Evolutionary conservation across 1,140 invertebrate species (phyloP).

Genomic region (Panonychus citri): DNA sequence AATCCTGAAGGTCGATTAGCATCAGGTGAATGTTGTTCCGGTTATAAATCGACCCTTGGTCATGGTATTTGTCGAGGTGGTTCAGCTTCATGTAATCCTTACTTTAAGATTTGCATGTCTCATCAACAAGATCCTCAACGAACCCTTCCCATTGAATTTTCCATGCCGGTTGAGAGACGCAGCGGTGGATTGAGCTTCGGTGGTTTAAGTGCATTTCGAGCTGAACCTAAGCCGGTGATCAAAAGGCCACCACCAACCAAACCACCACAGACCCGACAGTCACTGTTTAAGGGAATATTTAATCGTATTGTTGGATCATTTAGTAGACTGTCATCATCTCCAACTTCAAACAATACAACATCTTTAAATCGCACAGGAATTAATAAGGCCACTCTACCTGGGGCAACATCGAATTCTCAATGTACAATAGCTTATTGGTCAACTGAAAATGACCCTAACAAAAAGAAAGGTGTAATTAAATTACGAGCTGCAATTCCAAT

Average conservation of each 20-base stretch:
- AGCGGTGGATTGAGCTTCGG: not conserved
- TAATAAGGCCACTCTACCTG: not conserved
- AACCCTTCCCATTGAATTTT: not conserved
- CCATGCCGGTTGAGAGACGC: not conserved
- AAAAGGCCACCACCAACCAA: not conserved
- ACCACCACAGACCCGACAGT: not conserved
- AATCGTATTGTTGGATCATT: not conserved
- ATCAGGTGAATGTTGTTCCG: slow-evolving; percentile 7
- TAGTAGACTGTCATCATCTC: not conserved
- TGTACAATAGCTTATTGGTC: slow-evolving; percentile 10
- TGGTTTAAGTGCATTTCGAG: not conserved
- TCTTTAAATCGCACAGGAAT: not conserved
- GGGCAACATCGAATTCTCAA: not conserved
- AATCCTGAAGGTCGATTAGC: slow-evolving; percentile 5
- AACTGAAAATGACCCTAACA: not conserved
- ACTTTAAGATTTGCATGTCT: slow-evolving; percentile 8
- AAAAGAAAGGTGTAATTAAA: not conserved
- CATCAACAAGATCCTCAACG: not conserved
- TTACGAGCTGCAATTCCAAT: not conserved
- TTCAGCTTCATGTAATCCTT: slow-evolving; percentile 8
- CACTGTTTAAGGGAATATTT: not conserved
- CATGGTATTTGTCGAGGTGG: slow-evolving; percentile 6
- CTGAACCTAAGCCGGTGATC: no score
- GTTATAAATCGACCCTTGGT: slow-evolving; percentile 2
- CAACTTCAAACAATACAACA: not conserved